Percentiles rank a stretch among this genome's conserved stretches.
These are phyloP conservation scores for Tetramorium alpestre DNA, from an alignment of 1,140 invertebrate species.

Conservation along the genomic window DNA sequence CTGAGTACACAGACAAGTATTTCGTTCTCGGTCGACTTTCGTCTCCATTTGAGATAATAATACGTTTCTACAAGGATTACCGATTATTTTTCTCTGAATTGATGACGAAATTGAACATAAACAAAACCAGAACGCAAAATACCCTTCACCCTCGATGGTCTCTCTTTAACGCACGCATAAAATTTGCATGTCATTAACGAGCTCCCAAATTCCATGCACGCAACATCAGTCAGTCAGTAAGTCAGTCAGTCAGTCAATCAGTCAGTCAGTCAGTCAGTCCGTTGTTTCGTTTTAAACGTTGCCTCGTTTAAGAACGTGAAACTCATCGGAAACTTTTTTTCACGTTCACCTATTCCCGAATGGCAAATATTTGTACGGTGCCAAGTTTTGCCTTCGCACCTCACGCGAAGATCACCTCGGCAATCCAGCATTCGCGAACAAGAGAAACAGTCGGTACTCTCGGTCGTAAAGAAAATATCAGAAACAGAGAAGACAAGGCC, in stretches of 20 bases:
- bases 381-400: background rate
- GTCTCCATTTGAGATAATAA: constrained; percentile 32
- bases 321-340: constrained; percentile 27
- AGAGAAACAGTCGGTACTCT: background rate
- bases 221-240: constrained; percentile 9
- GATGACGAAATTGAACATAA: constrained; percentile 27
- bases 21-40: background rate
- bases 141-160: background rate
- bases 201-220: constrained; percentile 38
- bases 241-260: background rate
- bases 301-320: constrained; percentile 1
- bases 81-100: constrained; percentile 29
- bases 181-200: constrained; percentile 32
- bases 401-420: background rate
- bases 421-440: background rate
- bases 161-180: constrained; percentile 13
- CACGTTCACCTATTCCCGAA: constrained; percentile 12
- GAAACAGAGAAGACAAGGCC: constrained; percentile 33
- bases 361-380: constrained; percentile 40
- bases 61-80: background rate
- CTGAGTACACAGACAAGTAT: constrained; percentile 1
- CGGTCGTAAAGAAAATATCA: constrained; percentile 36
- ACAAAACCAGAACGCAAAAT: background rate
- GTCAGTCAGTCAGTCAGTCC: background rate
- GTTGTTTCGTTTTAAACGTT: background rate